phyloP scores from a whole-genome alignment of 2,797 vertebrate species.

The Myoxocephalus aenaeus region DNA sequence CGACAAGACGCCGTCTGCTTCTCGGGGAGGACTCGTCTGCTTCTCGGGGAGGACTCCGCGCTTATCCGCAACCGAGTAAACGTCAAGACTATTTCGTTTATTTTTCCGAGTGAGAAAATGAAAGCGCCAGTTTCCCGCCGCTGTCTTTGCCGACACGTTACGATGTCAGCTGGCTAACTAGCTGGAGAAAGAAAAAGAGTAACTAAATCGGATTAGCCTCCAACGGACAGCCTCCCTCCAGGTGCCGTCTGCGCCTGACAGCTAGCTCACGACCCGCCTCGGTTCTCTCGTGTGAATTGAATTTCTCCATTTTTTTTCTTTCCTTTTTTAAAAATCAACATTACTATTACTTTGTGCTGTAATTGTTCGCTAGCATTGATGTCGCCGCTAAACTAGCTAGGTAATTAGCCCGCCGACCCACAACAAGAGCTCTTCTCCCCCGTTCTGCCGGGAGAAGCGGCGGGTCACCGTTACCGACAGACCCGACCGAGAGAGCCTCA shows the following conservation, averaged over 20 bases:
- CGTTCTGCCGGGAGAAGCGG: background rate
- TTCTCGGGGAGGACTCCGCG: slow-evolving; percentile 45
- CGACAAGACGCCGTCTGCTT: slow-evolving; percentile 59
- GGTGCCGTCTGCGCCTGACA: slow-evolving; percentile 32
- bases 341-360: slow-evolving; percentile 4
- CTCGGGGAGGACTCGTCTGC: slow-evolving; percentile 47
- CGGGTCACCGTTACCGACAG: background rate
- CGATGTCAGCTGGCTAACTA: slow-evolving; percentile 78
- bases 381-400: slow-evolving; percentile 37
- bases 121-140: slow-evolving; percentile 30
- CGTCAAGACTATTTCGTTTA: background rate
- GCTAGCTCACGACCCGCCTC: background rate
- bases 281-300: background rate
- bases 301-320: background rate
- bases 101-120: slow-evolving; percentile 48
- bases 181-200: slow-evolving; percentile 64
- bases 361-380: slow-evolving; percentile 34
- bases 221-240: slow-evolving; percentile 47
- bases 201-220: slow-evolving; percentile 79
- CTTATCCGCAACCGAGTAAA: background rate
- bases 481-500: slow-evolving; percentile 14
- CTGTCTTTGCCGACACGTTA: slow-evolving; percentile 39
- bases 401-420: slow-evolving; percentile 19
- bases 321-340: slow-evolving; percentile 5
- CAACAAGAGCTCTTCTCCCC: slow-evolving; percentile 17